Evolutionary conservation across 2,797 vertebrate species (phyloP), one percentile per base, ranked within the genome.

Genomic region (Gymnodraco acuticeps): DNA sequence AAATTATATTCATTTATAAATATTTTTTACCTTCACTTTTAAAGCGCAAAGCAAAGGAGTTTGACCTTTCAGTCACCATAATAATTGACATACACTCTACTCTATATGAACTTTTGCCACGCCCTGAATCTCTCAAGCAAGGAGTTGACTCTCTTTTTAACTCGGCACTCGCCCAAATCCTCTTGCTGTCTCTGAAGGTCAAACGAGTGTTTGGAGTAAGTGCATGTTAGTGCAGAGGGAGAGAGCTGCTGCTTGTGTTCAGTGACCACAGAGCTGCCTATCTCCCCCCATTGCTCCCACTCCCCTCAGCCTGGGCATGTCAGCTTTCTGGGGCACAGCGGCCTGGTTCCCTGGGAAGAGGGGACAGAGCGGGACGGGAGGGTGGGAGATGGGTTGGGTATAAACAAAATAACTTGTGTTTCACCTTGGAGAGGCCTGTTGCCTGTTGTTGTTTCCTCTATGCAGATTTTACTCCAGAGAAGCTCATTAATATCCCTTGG

Each of bases 391-490:
- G 58, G 63, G 55, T 58, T 73, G 62, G 54, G 79, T 76, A 92
- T 93, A 89, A 93, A 94, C 94, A 94, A 92, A 93, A 93, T 92
- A 92, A 90, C 81, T 81, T 75, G 78, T 84, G 81, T 77, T 92
- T 93, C 91, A 93, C 93, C 92, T 92, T 92, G 90, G 83, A 87
- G 78, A 85, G 80, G 84, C 78, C 65, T 42, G 62, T 81, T 75
- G 70, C 75, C 82, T 85, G 85, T 80, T 84, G 77, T 90, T 89
- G 80, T 85, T 83, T 87, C 65, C 64, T 60, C 81, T 77, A 68
- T 86, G 82, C 82, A 88, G 90, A 93, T 89, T 82, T 73, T 71
- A 89, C 80, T 75, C 63, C 65, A 70, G 69, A 70, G 76, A 80
- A 68, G 42, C 73, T 80, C 68, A 80, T 81, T 72, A 84, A 89